phyloP scores from a whole-genome alignment of 2,797 vertebrate genomes.

The Paramormyrops hopkinsi region DNA sequence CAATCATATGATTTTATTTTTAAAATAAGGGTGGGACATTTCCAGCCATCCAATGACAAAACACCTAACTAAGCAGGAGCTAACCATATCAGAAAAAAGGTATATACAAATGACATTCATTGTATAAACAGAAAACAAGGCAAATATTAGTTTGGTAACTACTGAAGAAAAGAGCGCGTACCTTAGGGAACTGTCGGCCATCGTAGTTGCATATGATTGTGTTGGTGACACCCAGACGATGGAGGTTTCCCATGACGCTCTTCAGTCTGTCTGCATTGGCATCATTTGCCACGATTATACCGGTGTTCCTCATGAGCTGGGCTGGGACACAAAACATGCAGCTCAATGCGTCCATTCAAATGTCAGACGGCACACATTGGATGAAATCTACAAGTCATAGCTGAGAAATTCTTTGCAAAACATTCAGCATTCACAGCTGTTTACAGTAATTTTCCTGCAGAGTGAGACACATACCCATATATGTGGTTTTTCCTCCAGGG shows the following conservation, averaged over 20 bases:
- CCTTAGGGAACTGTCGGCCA: slow-evolving; percentile 91
- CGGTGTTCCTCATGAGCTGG: slow-evolving; percentile 97
- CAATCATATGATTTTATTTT: slow-evolving; percentile 5
- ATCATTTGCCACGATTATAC: slow-evolving; percentile 86
- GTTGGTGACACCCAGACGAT: slow-evolving; percentile 90
- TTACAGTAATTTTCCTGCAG: background rate
- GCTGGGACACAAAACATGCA: slow-evolving; percentile 55
- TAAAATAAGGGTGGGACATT: background rate
- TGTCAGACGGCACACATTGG: background rate
- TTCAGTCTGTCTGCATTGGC: slow-evolving; percentile 77
- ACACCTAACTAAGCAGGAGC: background rate
- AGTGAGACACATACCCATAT: slow-evolving; percentile 71
- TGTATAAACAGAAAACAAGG: background rate
- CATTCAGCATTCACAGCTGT: background rate
- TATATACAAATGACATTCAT: background rate
- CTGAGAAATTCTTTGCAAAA: background rate
- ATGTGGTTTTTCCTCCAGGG: slow-evolving; percentile 93
- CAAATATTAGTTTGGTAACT: background rate
- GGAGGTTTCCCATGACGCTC: slow-evolving; percentile 92
- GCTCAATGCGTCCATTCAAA: background rate
- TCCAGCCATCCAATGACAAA: background rate
- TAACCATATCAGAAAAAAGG: no score
- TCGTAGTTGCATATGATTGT: slow-evolving; percentile 83
- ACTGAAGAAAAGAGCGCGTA: slow-evolving; percentile 34
- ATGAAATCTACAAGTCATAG: background rate